phyloP scores from a whole-genome alignment of 2,113 vertebrate genomes.

The Amphiprion percula region DNA sequence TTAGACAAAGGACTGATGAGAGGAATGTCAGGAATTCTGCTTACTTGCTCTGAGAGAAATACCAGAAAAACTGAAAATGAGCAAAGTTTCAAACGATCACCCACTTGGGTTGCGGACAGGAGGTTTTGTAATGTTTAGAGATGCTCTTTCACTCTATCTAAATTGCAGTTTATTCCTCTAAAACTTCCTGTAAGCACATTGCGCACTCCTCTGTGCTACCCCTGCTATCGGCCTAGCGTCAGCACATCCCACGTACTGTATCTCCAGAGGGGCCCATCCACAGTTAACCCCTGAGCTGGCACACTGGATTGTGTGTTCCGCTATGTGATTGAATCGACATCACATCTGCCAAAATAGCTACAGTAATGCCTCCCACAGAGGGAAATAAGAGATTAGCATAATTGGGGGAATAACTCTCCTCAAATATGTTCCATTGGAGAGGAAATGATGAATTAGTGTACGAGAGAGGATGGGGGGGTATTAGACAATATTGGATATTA shows the following conservation, averaged over 20 bases:
- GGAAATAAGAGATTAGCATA: slow-evolving; percentile 72
- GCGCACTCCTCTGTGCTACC: slow-evolving; percentile 1
- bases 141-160: neutral
- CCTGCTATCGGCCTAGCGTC: slow-evolving; percentile 43
- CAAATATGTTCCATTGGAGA: slow-evolving; percentile 64
- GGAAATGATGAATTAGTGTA: slow-evolving; percentile 61
- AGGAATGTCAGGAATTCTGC: too few species aligned
- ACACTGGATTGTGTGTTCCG: slow-evolving; percentile 14
- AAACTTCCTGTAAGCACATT: slow-evolving; percentile 24
- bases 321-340: slow-evolving; percentile 64
- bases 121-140: slow-evolving; percentile 15
- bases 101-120: neutral
- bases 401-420: slow-evolving; percentile 68
- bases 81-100: neutral
- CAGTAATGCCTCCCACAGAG: slow-evolving; percentile 58
- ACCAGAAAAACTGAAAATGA: neutral
- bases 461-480: slow-evolving; percentile 21
- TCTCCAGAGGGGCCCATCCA: slow-evolving; percentile 42
- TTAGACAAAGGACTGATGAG: too few species aligned
- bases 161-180: slow-evolving; percentile 5
- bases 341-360: slow-evolving; percentile 47
- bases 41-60: neutral
- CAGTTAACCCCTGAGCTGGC: slow-evolving; percentile 50
- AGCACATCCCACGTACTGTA: slow-evolving; percentile 53
- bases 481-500: slow-evolving; percentile 36